phyloP scores from a whole-genome alignment of 2,888 invertebrate species.

The Tetragnatha montana region DNA sequence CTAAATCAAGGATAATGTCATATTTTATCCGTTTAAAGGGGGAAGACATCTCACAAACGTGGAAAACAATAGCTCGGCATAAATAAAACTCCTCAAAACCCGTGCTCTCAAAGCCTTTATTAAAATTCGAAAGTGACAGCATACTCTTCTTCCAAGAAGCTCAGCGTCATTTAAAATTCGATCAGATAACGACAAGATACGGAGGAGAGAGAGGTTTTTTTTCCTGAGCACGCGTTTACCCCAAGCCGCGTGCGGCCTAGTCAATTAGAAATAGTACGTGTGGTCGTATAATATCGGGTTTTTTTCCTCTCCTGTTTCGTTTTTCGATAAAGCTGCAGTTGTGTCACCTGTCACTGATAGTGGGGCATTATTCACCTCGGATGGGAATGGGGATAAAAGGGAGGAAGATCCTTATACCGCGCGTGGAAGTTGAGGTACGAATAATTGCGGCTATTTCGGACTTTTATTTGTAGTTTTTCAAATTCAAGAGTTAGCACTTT shows the following conservation, averaged over 20 bases:
- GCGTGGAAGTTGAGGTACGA: background rate
- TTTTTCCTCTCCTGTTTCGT: conserved; percentile 48
- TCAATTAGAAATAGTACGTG: conserved; percentile 61
- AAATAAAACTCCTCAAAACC: background rate
- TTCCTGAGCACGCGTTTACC: background rate
- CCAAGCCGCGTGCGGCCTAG: conserved; percentile 5
- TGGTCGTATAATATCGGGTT: conserved; percentile 50
- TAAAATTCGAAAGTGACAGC: conserved; percentile 3
- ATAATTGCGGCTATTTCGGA: background rate
- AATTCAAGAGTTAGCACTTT: background rate
- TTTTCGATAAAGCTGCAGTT: conserved; percentile 62
- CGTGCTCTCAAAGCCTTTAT: background rate
- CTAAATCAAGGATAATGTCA: no score
- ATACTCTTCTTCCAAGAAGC: background rate
- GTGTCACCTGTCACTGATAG: conserved; percentile 53
- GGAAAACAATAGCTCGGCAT: background rate
- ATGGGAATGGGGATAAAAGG: background rate
- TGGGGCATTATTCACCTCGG: conserved; percentile 16
- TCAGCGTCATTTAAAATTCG: conserved; percentile 29
- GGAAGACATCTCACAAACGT: no score
- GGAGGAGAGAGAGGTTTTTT: background rate
- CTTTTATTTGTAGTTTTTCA: background rate
- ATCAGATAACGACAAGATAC: conserved; percentile 2
- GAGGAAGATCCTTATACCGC: background rate
- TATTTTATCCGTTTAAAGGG: no score